Percentiles rank a stretch among this genome's conserved stretches.
These are phyloP conservation scores for Leptocoma aspasia DNA, from an alignment of 2,113 vertebrate species.

Conservation along the genomic window DNA sequence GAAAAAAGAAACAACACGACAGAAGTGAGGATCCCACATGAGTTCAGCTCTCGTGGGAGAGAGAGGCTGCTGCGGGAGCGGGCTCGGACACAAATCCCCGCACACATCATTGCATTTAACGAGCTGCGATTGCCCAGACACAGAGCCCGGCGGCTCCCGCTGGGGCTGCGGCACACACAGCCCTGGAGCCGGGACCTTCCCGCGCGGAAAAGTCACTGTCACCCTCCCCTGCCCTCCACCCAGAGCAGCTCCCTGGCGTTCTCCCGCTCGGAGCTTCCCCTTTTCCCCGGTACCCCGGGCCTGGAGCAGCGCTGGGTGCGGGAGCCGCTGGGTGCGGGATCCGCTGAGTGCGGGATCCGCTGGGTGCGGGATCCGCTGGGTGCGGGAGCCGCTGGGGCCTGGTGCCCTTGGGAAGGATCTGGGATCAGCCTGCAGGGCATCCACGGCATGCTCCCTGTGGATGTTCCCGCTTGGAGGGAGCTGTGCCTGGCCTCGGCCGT, in stretches of 20 bases:
- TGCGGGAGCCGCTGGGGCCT: fast-evolving
- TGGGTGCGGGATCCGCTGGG: fast-evolving
- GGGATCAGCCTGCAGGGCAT: not conserved
- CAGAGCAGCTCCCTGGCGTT: not conserved
- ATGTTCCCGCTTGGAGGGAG: fast-evolving
- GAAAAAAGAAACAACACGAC: fast-evolving
- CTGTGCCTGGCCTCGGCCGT: fast-evolving
- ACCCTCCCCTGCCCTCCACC: not conserved
- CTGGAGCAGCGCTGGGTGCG: fast-evolving
- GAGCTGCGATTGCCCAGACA: not conserved
- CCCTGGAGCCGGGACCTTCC: not conserved
- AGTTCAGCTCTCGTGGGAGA: not conserved
- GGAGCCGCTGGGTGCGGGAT: fast-evolving
- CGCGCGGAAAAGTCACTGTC: not conserved
- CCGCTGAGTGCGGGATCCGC: fast-evolving
- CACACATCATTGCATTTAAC: not conserved
- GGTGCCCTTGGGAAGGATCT: not conserved
- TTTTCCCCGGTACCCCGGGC: not conserved
- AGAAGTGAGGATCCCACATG: not conserved
- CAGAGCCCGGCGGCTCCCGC: not conserved
- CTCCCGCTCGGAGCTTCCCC: not conserved
- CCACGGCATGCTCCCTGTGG: fast-evolving
- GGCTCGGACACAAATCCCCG: not conserved
- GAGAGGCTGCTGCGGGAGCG: not conserved
- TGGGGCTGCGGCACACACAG: not conserved